Conservation (phyloP, 2,113 vertebrate species). For the Brachirus orientalis region DNA sequence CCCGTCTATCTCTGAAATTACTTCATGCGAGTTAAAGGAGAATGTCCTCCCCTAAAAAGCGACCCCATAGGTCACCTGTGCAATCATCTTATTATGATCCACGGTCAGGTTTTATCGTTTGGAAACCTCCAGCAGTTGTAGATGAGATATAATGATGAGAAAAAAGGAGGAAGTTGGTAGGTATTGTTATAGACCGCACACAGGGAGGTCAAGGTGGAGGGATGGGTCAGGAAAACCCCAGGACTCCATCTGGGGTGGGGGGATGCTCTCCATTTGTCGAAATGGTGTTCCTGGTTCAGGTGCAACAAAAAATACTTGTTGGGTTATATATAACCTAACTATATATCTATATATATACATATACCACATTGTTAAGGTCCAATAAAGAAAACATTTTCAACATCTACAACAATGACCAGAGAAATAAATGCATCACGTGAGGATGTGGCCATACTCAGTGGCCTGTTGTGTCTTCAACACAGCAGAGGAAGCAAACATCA, state of each 20-base stretch:
- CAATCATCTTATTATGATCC: constrained; percentile 1
- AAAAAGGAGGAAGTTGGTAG: background rate
- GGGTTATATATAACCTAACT: no score
- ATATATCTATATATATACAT: no score
- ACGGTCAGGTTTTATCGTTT: background rate
- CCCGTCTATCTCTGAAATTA: constrained; percentile 3
- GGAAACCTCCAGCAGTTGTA: background rate
- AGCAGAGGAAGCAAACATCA: background rate
- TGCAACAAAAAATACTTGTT: no score
- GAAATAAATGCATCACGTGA: no score
- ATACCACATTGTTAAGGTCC: no score
- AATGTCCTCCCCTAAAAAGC: background rate
- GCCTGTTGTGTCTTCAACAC: background rate
- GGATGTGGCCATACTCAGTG: background rate
- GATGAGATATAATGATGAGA: background rate
- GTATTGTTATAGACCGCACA: background rate
- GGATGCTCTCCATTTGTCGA: background rate
- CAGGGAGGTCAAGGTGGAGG: background rate
- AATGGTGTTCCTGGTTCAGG: no score
- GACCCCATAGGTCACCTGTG: background rate
- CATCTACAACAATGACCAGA: no score
- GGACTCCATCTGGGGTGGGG: background rate
- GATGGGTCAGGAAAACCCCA: background rate
- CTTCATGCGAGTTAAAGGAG: background rate
- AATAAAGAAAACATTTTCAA: no score